Conservation (phyloP, 2,888 invertebrate genomes). For the Sinohyriopsis cumingii region DNA sequence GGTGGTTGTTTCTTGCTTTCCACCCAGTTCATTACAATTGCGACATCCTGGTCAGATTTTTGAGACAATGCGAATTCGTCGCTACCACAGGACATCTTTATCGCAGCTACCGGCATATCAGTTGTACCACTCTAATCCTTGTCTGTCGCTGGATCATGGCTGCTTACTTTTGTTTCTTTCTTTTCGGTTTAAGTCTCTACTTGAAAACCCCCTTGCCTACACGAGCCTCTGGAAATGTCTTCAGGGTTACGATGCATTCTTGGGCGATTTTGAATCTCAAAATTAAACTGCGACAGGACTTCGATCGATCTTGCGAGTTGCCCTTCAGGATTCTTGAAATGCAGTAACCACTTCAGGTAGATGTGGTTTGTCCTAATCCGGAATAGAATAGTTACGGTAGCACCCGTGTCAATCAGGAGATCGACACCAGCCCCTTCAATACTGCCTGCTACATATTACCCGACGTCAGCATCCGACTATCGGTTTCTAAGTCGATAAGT, state of each 20-base stretch:
- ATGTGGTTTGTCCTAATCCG: constrained; percentile 34
- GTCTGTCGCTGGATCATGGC: not conserved
- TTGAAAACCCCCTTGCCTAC: constrained; percentile 10
- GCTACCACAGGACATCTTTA: too few species aligned
- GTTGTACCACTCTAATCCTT: not conserved
- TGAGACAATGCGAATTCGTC: too few species aligned
- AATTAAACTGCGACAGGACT: constrained; percentile 10
- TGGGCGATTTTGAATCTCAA: constrained; percentile 20
- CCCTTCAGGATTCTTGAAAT: constrained; percentile 21
- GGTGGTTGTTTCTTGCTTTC: not conserved
- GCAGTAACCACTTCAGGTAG: constrained; percentile 32
- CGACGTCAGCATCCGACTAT: too few species aligned
- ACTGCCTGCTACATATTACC: too few species aligned
- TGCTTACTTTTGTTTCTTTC: not conserved
- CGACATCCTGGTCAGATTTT: constrained; percentile 4
- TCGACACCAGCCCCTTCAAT: too few species aligned
- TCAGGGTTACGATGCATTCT: constrained; percentile 28
- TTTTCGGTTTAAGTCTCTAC: too few species aligned
- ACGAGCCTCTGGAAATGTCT: constrained; percentile 15
- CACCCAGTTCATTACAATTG: constrained; percentile 4
- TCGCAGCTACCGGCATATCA: not conserved
- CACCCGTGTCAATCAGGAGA: too few species aligned
- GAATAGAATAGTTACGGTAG: too few species aligned
- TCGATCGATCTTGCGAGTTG: constrained; percentile 16
- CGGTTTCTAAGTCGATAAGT: too few species aligned